Conservation (phyloP, 2,797 vertebrate genomes). For the Peromyscus nudipes region DNA sequence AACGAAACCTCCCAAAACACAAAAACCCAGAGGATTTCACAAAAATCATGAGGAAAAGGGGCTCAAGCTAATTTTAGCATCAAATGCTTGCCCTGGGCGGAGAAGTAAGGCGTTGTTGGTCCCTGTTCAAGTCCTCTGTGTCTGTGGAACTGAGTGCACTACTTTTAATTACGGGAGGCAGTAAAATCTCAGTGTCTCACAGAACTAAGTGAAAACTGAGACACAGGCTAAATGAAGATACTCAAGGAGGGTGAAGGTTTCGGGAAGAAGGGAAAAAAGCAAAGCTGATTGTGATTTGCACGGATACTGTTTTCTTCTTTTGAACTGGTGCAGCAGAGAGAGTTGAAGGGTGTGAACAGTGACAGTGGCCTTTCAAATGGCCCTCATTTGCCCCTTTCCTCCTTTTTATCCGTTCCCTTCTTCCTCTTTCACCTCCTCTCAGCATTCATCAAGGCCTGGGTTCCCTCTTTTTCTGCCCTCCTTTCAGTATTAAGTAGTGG, state of each 20-base stretch:
- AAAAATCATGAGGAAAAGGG: conserved; percentile 42
- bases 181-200: conserved; percentile 29
- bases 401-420: conserved; percentile 18
- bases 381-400: neutral
- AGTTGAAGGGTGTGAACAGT: neutral
- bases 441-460: conserved; percentile 53
- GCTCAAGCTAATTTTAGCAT: conserved; percentile 75
- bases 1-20: conserved; percentile 32
- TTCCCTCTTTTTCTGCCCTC: conserved; percentile 37
- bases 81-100: conserved; percentile 55
- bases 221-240: neutral
- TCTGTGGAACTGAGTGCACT: conserved; percentile 64
- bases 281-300: conserved; percentile 38
- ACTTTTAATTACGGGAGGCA: conserved; percentile 41
- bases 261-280: neutral
- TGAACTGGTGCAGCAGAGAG: neutral
- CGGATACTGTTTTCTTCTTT: conserved; percentile 13
- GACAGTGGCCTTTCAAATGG: conserved; percentile 30
- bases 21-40: conserved; percentile 53
- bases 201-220: conserved; percentile 37
- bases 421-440: conserved; percentile 49
- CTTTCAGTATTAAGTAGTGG: conserved; percentile 76
- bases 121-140: conserved; percentile 44
- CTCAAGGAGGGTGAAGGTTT: neutral
- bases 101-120: conserved; percentile 59